These are phyloP conservation scores for Oryzias woworae DNA, from an alignment of 2,113 vertebrate genomes.

Conservation along the genomic window DNA sequence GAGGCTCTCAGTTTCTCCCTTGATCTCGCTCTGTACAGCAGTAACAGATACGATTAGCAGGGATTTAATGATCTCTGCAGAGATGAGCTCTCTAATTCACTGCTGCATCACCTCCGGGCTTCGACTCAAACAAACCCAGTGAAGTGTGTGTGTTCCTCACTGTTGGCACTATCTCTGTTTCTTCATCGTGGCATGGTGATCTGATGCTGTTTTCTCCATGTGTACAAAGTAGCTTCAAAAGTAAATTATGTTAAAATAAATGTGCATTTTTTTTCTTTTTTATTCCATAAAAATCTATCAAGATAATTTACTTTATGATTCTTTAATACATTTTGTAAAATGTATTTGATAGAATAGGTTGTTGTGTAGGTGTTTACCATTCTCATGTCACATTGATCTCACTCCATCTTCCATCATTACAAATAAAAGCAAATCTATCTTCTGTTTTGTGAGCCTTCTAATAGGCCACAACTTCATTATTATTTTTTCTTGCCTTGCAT, in stretches of 20 bases:
- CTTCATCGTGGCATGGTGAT: slow-evolving; percentile 20
- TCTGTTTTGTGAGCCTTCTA: slow-evolving; percentile 11
- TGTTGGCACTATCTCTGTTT: slow-evolving; percentile 6
- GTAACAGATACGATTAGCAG: slow-evolving; percentile 62
- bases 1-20: slow-evolving; percentile 38
- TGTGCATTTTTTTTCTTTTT: too few relatives aligned
- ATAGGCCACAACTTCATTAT: slow-evolving; percentile 1
- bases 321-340: background rate
- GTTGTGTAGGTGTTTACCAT: background rate
- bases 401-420: background rate
- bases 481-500: slow-evolving; percentile 29
- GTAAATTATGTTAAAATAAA: too few relatives aligned
- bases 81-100: slow-evolving; percentile 52
- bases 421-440: background rate
- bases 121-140: slow-evolving; percentile 15
- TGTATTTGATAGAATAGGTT: background rate
- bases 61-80: slow-evolving; percentile 70
- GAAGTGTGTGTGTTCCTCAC: slow-evolving; percentile 15
- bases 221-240: background rate
- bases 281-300: too few relatives aligned
- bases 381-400: background rate
- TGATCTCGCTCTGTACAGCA: slow-evolving; percentile 48
- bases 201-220: background rate
- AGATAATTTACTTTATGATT: background rate
- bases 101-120: slow-evolving; percentile 49